Evolutionary conservation across 1,140 invertebrate genomes (phyloP).

Genomic region (Bilobella aurantiaca): DNA sequence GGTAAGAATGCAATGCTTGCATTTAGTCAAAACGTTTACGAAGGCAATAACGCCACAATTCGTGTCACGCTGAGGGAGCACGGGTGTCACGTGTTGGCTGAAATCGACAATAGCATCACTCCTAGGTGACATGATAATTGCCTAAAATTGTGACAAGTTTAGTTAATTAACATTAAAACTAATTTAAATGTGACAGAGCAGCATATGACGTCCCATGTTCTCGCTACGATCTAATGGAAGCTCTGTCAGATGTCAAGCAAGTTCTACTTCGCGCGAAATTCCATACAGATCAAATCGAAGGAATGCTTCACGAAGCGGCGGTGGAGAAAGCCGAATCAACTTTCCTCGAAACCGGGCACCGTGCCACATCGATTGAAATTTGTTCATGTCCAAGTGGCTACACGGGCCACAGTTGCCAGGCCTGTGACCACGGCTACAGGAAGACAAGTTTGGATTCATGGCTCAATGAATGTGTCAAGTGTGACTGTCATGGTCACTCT

Average conservation of each 20-base stretch:
- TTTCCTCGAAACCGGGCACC: not conserved
- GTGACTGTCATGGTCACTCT: slow-evolving; percentile 81
- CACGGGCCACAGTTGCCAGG: slow-evolving; percentile 69
- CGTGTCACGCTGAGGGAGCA: slow-evolving; percentile 27
- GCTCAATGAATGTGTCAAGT: slow-evolving; percentile 63
- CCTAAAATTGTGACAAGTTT: too few relatives aligned
- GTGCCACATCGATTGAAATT: slow-evolving; percentile 24
- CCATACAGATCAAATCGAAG: slow-evolving; percentile 88
- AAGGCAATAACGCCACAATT: slow-evolving; percentile 35
- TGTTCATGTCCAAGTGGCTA: slow-evolving; percentile 51
- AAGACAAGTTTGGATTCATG: slow-evolving; percentile 41
- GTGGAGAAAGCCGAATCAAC: slow-evolving; percentile 21
- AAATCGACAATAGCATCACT: slow-evolving; percentile 29
- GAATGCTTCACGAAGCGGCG: slow-evolving; percentile 41
- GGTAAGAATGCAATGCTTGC: slow-evolving; percentile 23
- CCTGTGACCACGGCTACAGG: slow-evolving; percentile 73
- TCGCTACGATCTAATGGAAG: slow-evolving; percentile 66
- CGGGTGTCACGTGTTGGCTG: slow-evolving; percentile 27
- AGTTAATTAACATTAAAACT: too few relatives aligned
- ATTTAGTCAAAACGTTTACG: slow-evolving; percentile 25
- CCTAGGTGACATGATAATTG: too few relatives aligned
- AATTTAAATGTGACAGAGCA: not conserved
- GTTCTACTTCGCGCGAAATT: slow-evolving; percentile 81
- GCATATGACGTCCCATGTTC: slow-evolving; percentile 49
- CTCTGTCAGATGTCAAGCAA: slow-evolving; percentile 66